phyloP scores from a whole-genome alignment of 37 sponge, comb jelly and placozoan species.

The Beroe forskalii region DNA sequence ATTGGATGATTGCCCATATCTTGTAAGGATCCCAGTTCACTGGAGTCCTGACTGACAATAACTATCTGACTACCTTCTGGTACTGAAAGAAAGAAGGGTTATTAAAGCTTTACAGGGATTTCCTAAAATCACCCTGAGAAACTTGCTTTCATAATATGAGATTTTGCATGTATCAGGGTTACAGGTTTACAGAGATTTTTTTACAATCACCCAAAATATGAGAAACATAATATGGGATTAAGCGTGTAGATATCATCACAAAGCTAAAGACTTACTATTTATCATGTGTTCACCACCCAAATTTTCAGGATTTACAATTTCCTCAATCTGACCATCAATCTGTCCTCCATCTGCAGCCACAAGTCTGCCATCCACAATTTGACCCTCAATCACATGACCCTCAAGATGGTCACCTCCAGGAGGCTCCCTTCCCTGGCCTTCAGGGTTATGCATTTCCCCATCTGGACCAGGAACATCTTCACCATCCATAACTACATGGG shows the following conservation, averaged over 20 bases:
- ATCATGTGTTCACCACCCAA: conserved; percentile 60
- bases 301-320: conserved; percentile 37
- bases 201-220: too few species aligned
- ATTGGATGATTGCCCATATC: conserved; percentile 58
- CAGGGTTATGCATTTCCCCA: background rate
- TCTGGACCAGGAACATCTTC: background rate
- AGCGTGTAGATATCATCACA: too few species aligned
- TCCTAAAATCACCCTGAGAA: too few species aligned
- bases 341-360: conserved; percentile 41
- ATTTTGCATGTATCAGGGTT: too few species aligned
- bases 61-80: conserved; percentile 62
- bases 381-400: conserved; percentile 60
- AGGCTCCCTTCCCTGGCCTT: background rate
- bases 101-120: too few species aligned
- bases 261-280: conserved; percentile 59
- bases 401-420: background rate
- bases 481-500: background rate
- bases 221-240: too few species aligned
- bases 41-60: conserved; percentile 56
- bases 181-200: too few species aligned
- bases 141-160: too few species aligned
- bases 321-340: conserved; percentile 63
- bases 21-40: conserved; percentile 57
- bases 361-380: conserved; percentile 54
- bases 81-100: conserved; percentile 19